Conservation (phyloP, 2,888 invertebrate genomes). For the Zaprionus obscuricornis region DNA sequence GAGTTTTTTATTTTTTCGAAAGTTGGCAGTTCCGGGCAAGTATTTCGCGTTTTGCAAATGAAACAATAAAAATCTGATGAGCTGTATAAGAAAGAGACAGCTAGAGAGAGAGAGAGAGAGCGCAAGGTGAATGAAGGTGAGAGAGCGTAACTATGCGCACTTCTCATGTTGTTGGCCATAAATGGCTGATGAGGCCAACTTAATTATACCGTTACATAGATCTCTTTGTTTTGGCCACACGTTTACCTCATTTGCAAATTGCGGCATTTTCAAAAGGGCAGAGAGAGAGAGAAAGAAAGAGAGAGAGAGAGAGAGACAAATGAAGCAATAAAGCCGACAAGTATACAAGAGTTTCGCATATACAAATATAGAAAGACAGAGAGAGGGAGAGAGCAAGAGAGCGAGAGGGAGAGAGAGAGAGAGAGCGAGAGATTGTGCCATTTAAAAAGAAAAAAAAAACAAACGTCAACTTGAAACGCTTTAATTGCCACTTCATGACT, state of each 20-base stretch:
- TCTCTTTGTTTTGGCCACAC: slow-evolving; percentile 62
- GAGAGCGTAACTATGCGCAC: slow-evolving; percentile 49
- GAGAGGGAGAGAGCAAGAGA: too few species aligned
- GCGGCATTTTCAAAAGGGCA: slow-evolving; percentile 65
- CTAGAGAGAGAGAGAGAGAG: not conserved
- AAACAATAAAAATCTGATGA: slow-evolving; percentile 48
- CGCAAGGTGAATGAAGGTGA: not conserved
- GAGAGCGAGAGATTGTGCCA: slow-evolving; percentile 57
- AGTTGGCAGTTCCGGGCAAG: slow-evolving; percentile 32
- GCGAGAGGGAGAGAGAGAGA: too few species aligned
- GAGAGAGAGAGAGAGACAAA: not conserved
- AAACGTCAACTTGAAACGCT: slow-evolving; percentile 50
- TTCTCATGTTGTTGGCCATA: slow-evolving; percentile 47
- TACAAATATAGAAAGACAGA: not conserved
- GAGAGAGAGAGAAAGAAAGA: not conserved
- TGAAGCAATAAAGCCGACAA: too few species aligned
- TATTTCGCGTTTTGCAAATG: slow-evolving; percentile 45
- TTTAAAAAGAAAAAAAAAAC: too few species aligned
- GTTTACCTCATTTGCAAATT: slow-evolving; percentile 70
- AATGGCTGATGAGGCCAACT: slow-evolving; percentile 73
- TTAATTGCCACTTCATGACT: slow-evolving; percentile 54
- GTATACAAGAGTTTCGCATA: too few species aligned
- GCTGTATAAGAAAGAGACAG: not conserved
- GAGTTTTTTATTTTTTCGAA: slow-evolving; percentile 19
- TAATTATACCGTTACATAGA: slow-evolving; percentile 71